Percentiles rank a stretch among this genome's conserved stretches.
Conservation (phyloP, 2,888 invertebrate species). For the Chaitophorus viminalis region DNA sequence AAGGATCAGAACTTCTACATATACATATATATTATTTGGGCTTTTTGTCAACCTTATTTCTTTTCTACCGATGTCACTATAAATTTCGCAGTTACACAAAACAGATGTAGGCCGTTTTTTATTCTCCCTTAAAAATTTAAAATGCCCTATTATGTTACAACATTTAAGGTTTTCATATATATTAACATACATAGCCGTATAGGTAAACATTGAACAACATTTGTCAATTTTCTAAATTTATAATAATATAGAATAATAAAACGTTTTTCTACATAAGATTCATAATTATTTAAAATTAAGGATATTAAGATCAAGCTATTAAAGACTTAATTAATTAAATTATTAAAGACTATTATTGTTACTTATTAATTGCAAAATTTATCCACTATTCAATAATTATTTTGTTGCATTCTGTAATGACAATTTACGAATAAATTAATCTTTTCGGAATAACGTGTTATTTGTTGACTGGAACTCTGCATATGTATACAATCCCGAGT, state of each 20-base stretch:
- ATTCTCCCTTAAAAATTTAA: constrained; percentile 42
- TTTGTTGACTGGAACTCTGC: background rate
- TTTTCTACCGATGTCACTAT: constrained; percentile 46
- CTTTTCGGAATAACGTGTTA: too few relatives aligned
- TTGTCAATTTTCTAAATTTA: background rate
- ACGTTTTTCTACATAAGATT: background rate
- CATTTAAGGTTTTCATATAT: background rate
- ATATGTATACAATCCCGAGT: background rate
- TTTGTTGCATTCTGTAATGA: background rate
- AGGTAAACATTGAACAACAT: background rate
- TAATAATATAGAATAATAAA: background rate
- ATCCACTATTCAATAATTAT: background rate
- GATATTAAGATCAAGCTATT: background rate
- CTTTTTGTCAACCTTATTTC: constrained; percentile 50
- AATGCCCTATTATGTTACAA: constrained; percentile 15
- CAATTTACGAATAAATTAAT: too few relatives aligned
- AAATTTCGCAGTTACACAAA: constrained; percentile 25
- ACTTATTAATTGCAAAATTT: background rate
- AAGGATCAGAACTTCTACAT: constrained; percentile 36
- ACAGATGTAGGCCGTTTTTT: constrained; percentile 29
- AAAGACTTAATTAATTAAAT: too few relatives aligned
- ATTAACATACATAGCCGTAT: background rate
- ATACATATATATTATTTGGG: constrained; percentile 36
- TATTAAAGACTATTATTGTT: too few relatives aligned
- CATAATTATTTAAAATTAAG: background rate